Evolutionary conservation across 2,113 vertebrate genomes (phyloP).

Genomic region (Grantiella picta): DNA sequence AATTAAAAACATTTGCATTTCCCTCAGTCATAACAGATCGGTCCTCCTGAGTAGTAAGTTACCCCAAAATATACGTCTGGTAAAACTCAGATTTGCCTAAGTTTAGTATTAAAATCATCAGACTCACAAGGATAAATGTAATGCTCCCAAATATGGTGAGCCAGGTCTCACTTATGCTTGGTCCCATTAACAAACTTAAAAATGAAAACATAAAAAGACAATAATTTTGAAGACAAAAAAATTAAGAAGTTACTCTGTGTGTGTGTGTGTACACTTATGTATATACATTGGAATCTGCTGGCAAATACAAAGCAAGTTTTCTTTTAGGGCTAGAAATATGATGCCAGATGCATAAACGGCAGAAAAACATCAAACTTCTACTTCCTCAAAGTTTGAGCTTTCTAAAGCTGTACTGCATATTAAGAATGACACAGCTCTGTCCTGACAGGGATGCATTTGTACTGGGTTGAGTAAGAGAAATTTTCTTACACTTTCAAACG

Average conservation of each 20-base stretch:
- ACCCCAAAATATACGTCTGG: background rate
- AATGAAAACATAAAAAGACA: background rate
- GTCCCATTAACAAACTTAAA: background rate
- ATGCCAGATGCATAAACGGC: background rate
- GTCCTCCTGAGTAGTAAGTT: background rate
- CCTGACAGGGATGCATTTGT: background rate
- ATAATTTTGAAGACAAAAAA: background rate
- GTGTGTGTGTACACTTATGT: no score
- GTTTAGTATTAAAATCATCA: background rate
- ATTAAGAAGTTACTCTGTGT: no score
- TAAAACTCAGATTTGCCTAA: background rate
- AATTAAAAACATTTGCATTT: background rate
- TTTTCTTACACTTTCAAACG: background rate
- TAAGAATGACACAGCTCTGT: background rate
- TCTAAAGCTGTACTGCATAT: background rate
- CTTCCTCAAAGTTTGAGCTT: background rate
- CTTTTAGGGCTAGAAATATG: background rate
- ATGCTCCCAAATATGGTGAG: background rate
- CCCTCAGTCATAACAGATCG: accelerated
- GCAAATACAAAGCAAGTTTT: background rate
- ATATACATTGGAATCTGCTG: background rate
- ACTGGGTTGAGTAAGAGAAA: background rate
- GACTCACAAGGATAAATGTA: background rate
- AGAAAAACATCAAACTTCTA: background rate
- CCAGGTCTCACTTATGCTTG: background rate